Conservation (phyloP, 2,888 invertebrate genomes). For the Pardosa pseudoannulata region DNA sequence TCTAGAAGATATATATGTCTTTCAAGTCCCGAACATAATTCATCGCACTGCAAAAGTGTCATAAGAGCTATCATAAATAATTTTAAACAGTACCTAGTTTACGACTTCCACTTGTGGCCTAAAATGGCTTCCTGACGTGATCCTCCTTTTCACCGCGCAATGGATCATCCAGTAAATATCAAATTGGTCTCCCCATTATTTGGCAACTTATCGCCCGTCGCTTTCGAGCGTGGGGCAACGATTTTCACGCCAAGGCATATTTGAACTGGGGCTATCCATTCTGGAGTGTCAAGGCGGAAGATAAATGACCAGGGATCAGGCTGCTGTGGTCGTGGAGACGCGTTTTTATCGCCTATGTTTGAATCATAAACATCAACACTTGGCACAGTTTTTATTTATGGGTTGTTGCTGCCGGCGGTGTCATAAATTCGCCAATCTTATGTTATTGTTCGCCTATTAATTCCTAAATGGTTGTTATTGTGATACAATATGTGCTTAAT, state of each 20-base stretch:
- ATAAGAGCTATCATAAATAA: too few species aligned
- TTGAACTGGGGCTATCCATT: constrained; percentile 52
- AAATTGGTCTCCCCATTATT: constrained; percentile 36
- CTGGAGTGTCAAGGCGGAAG: constrained; percentile 24
- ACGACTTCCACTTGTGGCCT: too few species aligned
- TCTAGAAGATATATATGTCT: too few species aligned
- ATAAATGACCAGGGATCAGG: constrained; percentile 33
- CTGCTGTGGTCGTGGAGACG: constrained; percentile 35
- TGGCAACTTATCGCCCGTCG: constrained; percentile 64
- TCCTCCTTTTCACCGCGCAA: neutral
- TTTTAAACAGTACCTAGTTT: too few species aligned
- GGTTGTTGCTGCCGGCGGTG: constrained; percentile 4
- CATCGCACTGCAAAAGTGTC: too few species aligned
- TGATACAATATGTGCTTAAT: neutral
- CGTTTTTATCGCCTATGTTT: constrained; percentile 33
- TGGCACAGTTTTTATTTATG: constrained; percentile 54
- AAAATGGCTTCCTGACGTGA: neutral
- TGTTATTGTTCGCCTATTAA: constrained; percentile 20
- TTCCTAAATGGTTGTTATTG: neutral
- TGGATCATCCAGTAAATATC: neutral
- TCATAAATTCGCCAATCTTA: constrained; percentile 41
- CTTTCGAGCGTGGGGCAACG: neutral
- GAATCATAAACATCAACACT: constrained; percentile 64
- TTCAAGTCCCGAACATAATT: too few species aligned
- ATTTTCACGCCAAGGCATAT: constrained; percentile 51